phyloP scores from a whole-genome alignment of 2,888 invertebrate species.

The Hyposoter didymator region DNA sequence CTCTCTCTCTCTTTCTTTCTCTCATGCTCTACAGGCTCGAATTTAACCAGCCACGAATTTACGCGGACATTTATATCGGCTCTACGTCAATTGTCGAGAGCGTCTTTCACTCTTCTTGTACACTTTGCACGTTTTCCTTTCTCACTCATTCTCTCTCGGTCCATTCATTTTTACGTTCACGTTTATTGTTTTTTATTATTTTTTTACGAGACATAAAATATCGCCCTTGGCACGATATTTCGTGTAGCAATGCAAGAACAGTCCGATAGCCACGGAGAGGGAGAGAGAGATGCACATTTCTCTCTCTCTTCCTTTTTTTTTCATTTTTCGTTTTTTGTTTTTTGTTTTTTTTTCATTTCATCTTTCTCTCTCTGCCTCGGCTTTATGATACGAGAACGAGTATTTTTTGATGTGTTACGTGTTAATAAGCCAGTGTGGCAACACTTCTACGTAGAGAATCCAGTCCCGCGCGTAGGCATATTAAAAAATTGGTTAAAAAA shows the following conservation, averaged over 20 bases:
- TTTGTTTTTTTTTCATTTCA: not conserved
- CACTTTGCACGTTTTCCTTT: conserved; percentile 65
- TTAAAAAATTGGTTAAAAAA: conserved; percentile 33
- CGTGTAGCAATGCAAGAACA: conserved; percentile 51
- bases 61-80: conserved; percentile 81
- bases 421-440: conserved; percentile 78
- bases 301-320: not conserved
- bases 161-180: conserved; percentile 33
- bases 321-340: not conserved
- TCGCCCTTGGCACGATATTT: conserved; percentile 62
- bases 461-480: conserved; percentile 22
- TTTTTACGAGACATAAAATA: conserved; percentile 69
- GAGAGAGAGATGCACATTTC: conserved; percentile 11
- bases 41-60: conserved; percentile 81
- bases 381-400: conserved; percentile 52
- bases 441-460: conserved; percentile 62
- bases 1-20: conserved; percentile 8
- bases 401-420: conserved; percentile 80
- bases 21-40: conserved; percentile 20
- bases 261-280: not conserved
- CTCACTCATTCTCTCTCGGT: conserved; percentile 30
- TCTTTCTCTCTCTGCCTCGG: not conserved
- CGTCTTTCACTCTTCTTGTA: conserved; percentile 63
- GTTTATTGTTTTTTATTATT: conserved; percentile 40
- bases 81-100: conserved; percentile 77